Evolutionary conservation across 2,113 vertebrate genomes (phyloP), one percentile per base, ranked within the genome.

Genomic region (Bungarus multicinctus): DNA sequence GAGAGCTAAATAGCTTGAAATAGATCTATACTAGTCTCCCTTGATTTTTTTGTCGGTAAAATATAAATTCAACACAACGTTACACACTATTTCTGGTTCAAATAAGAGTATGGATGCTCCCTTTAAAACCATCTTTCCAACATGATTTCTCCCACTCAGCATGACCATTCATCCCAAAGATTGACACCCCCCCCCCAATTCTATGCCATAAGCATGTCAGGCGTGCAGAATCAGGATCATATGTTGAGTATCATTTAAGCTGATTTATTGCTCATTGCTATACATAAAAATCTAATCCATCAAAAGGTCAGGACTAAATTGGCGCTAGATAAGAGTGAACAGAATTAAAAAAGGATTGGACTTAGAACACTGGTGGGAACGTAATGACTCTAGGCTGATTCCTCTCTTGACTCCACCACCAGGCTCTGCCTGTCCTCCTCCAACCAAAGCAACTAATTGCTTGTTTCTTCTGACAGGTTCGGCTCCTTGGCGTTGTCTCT

Each of bases 401-500:
- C 14, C 30, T 69, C 12, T 16, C 64, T 69, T 69, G 64, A 69
- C 64, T 34, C 12, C 64, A 16, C 14, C 64, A 18, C 5, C 64
- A 69, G 64, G 30, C 30, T 34, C 14, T 34, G 64, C 30, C 30
- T 69, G 30, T 34, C 64, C 14, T n/a, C 18, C 5, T 23, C 3
- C 58, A 50, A 9, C n/a, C n/a, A 52, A 81, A 23, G 7, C 34
- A 81, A 43, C 7, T 43, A 87, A 30, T 47, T 87, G 47, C 23
- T 16, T 87, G 12, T 39, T 27, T 81, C 55, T 64, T 60, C 43
- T 95, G 94, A 14, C 93, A 99, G 99, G 99, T 99, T 95, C 98
- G 99, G 39, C 97, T 99, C 93, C 98, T 99, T 95, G 99, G 99
- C 0, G 99, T 99, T 94, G 99, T 99, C 94, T 99, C 99, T 91